Evolutionary conservation across 2,797 vertebrate species (phyloP).

Genomic region (Chrosomus eos): DNA sequence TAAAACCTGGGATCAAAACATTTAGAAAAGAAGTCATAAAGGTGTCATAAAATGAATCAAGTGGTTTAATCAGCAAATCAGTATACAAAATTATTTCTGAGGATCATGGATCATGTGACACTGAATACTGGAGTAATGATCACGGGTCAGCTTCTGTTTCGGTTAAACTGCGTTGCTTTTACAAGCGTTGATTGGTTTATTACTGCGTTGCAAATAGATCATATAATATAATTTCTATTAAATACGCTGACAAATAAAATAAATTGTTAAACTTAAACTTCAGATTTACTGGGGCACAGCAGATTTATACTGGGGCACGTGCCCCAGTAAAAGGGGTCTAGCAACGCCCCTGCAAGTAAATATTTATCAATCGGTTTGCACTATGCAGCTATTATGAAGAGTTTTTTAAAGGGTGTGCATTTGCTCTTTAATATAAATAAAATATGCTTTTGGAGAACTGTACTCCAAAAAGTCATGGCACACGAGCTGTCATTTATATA

Average conservation of each 20-base stretch:
- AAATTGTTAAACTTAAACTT: no score
- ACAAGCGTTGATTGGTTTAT: no score
- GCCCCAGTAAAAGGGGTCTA: no score
- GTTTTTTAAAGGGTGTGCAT: background rate
- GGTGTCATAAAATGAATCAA: background rate
- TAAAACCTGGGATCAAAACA: background rate
- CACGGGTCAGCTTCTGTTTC: no score
- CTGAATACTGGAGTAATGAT: background rate
- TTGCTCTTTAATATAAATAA: background rate
- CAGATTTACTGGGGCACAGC: no score
- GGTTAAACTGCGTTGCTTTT: no score
- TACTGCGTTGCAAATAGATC: no score
- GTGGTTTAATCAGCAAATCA: background rate
- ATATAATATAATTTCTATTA: no score
- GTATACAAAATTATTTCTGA: background rate
- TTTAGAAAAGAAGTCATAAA: no score
- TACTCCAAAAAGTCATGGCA: background rate
- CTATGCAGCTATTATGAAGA: background rate
- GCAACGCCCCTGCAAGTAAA: no score
- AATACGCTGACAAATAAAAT: no score
- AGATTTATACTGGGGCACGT: no score
- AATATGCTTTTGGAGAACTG: background rate
- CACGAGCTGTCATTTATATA: constrained; percentile 1
- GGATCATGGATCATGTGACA: background rate
- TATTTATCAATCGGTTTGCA: background rate